Evolutionary conservation across 2,888 invertebrate genomes (phyloP).

Genomic region (Lasioglossum morio): DNA sequence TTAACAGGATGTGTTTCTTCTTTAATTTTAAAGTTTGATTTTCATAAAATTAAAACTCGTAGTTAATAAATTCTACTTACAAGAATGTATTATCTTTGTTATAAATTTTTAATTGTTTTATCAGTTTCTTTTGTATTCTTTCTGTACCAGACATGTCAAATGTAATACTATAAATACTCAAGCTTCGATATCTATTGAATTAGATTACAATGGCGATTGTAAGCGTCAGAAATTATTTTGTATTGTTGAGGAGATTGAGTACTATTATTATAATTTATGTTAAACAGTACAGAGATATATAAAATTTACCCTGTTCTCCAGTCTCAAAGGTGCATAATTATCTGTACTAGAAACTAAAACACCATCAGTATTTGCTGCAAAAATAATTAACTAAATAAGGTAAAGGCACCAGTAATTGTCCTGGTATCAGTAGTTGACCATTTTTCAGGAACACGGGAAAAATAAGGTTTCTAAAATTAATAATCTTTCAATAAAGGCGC

Average conservation of each 20-base stretch:
- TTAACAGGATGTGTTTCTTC: no score
- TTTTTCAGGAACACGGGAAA: no score
- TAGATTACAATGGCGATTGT: constrained; percentile 94
- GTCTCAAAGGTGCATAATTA: constrained; percentile 89
- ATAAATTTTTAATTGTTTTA: constrained; percentile 99
- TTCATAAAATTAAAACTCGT: constrained; percentile 12
- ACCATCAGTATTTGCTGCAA: no score
- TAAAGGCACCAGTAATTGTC: no score
- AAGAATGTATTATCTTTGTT: constrained; percentile 97
- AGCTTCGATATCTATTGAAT: constrained; percentile 95
- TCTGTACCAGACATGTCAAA: constrained; percentile 96
- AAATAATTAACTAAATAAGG: no score
- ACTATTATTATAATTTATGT: constrained; percentile 2
- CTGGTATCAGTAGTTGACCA: no score
- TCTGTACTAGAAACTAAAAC: no score
- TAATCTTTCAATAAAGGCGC: no score
- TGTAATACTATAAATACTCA: constrained; percentile 93
- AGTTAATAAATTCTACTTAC: constrained; percentile 67
- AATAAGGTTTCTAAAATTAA: no score
- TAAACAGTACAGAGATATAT: background rate
- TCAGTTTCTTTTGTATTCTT: constrained; percentile 99
- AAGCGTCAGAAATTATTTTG: constrained; percentile 96
- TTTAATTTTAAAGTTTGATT: background rate
- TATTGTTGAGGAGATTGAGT: background rate
- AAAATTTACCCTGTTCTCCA: constrained; percentile 93